phyloP scores from a whole-genome alignment of 2,113 vertebrate genomes.

The Cacatua alba region DNA sequence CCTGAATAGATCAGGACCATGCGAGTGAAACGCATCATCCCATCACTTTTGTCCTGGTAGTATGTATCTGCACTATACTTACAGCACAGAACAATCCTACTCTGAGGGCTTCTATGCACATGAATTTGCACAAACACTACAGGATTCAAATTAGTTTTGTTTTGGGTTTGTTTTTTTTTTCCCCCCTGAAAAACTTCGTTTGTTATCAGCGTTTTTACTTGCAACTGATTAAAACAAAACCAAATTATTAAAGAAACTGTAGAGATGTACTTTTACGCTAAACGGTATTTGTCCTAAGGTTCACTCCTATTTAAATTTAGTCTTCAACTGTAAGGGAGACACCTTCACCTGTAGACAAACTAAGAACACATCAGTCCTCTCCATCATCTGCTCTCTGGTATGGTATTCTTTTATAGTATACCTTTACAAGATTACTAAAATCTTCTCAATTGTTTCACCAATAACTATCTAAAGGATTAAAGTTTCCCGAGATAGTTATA shows the following conservation, averaged over 20 bases:
- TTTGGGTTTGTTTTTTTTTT: background rate
- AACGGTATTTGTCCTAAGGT: background rate
- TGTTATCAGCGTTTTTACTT: background rate
- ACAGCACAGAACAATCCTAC: background rate
- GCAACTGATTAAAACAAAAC: background rate
- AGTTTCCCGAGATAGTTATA: background rate
- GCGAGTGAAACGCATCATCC: background rate
- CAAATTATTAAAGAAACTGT: background rate
- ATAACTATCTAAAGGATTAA: background rate
- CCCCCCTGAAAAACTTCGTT: background rate
- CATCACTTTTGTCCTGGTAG: background rate
- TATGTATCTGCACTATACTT: background rate
- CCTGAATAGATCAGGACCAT: fast-evolving
- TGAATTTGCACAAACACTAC: background rate
- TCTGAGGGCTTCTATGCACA: background rate
- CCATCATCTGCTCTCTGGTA: background rate
- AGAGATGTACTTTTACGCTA: background rate
- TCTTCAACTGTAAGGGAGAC: background rate
- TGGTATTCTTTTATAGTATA: background rate
- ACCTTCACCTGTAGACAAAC: background rate
- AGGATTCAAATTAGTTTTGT: background rate
- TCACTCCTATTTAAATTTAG: background rate
- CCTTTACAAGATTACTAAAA: background rate
- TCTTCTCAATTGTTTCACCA: background rate
- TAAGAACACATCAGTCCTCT: background rate